phyloP scores from a whole-genome alignment of 2,888 invertebrate genomes.

The Hydrotaea diabolus region DNA sequence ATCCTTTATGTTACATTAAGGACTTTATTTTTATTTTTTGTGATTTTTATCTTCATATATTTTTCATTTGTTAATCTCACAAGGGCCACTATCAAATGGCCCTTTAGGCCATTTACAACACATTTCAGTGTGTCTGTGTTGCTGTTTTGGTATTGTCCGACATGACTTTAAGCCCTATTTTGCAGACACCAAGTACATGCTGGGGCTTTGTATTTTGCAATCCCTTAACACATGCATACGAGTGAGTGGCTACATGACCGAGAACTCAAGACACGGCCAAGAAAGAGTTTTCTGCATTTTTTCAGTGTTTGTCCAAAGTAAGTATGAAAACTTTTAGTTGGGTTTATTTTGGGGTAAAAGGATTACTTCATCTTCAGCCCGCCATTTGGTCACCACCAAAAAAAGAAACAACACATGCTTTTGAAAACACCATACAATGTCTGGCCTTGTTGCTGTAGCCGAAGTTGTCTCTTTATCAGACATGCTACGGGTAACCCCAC shows the following conservation, averaged over 20 bases:
- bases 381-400: no score
- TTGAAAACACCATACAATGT: no score
- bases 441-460: no score
- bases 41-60: neutral
- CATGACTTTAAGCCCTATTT: neutral
- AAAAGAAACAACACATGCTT: no score
- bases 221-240: neutral
- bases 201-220: neutral
- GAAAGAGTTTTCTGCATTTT: neutral
- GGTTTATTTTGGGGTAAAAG: slow-evolving; percentile 1
- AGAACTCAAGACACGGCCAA: neutral
- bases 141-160: no score
- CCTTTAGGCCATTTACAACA: slow-evolving; percentile 7
- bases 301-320: slow-evolving; percentile 13
- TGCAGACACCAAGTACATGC: neutral
- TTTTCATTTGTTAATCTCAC: slow-evolving; percentile 18
- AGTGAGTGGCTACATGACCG: no score
- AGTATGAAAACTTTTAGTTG: neutral
- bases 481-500: no score
- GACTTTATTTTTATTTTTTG: neutral
- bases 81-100: neutral
- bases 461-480: no score
- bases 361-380: slow-evolving; percentile 24
- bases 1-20: no score
- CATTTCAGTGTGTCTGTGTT: neutral